Conservation (phyloP, 2,113 vertebrate genomes). For the Clarias macrocephalus region DNA sequence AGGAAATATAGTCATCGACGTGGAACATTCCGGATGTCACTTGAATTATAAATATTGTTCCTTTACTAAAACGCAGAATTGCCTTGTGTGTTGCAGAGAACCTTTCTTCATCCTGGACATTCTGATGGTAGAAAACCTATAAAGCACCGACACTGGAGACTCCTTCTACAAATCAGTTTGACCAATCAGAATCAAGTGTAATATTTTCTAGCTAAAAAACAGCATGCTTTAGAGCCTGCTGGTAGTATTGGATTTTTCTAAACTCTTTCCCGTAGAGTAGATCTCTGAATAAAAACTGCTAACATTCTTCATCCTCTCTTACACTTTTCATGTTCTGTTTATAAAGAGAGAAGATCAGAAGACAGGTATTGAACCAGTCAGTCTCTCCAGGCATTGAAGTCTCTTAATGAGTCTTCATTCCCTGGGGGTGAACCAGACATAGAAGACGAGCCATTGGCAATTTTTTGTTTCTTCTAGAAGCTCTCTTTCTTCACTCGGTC, state of each 20-base stretch:
- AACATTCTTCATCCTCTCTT: background rate
- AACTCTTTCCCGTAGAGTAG: background rate
- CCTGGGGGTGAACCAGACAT: conserved; percentile 21
- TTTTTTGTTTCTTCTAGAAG: background rate
- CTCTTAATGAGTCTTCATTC: conserved; percentile 22
- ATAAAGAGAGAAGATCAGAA: conserved; percentile 7
- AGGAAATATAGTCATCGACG: background rate
- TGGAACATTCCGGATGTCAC: background rate
- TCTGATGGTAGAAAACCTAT: background rate
- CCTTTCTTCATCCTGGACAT: background rate
- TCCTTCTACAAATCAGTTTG: background rate
- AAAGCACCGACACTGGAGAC: background rate
- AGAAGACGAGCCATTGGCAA: background rate
- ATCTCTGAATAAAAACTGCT: conserved; percentile 10
- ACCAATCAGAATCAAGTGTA: conserved; percentile 1
- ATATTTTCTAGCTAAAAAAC: background rate
- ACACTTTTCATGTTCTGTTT: background rate
- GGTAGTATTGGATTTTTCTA: background rate
- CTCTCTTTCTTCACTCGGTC: background rate
- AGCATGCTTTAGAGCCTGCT: background rate
- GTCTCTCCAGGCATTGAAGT: conserved; percentile 11
- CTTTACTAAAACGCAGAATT: background rate
- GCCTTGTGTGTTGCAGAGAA: background rate
- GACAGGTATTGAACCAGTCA: conserved; percentile 18
- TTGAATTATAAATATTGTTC: background rate